Conservation (phyloP, 2,797 vertebrate species). For the Brotula barbata region DNA sequence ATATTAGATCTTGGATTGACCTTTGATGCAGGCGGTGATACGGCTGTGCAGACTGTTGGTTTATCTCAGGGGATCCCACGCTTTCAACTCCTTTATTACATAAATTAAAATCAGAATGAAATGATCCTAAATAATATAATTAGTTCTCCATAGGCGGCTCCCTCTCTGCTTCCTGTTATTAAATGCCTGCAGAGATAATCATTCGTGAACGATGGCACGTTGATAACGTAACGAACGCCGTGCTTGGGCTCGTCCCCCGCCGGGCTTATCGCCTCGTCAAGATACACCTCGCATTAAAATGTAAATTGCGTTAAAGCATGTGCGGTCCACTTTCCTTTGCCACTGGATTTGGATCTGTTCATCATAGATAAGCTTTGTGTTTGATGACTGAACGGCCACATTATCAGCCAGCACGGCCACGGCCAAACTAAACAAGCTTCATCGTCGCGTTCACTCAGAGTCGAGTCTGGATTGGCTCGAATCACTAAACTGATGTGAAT, state of each 20-base stretch:
- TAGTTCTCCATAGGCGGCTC: slow-evolving; percentile 26
- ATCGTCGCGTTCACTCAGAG: neutral
- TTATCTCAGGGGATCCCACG: neutral
- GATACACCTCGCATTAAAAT: neutral
- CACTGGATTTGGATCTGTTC: too few relatives aligned
- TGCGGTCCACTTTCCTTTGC: neutral
- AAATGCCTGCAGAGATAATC: slow-evolving; percentile 38
- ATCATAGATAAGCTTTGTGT: neutral
- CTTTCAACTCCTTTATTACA: neutral
- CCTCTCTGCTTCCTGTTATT: slow-evolving; percentile 1
- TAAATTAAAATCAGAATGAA: slow-evolving; percentile 16
- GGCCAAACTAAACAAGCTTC: neutral
- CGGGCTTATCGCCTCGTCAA: neutral
- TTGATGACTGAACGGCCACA: neutral
- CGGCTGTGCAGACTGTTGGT: neutral
- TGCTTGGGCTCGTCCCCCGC: slow-evolving; percentile 1
- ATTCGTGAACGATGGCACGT: slow-evolving; percentile 22
- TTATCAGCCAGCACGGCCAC: neutral
- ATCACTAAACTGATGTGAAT: neutral
- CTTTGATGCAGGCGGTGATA: too few relatives aligned
- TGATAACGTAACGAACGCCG: slow-evolving; percentile 1
- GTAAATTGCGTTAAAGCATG: neutral
- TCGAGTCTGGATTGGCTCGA: neutral
- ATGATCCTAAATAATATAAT: slow-evolving; percentile 26
- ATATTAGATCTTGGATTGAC: neutral